Evolutionary conservation across 2,113 vertebrate species (phyloP).

Genomic region (Dicerorhinus sumatrensis): DNA sequence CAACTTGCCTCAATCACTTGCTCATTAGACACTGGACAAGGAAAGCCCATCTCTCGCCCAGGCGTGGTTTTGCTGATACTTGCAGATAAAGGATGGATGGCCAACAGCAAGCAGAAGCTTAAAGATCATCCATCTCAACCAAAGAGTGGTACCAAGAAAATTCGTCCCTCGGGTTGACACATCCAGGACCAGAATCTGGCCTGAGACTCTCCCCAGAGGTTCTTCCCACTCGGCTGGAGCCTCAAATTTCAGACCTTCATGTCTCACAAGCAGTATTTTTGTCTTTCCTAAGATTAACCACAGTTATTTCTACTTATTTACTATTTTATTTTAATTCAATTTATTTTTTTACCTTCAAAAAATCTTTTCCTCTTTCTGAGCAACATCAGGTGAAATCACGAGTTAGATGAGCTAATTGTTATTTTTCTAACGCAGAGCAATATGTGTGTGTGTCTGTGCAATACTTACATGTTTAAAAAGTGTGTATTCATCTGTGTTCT

Average conservation of each 20-base stretch:
- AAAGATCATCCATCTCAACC: neutral
- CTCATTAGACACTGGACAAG: neutral
- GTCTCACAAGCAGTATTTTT: neutral
- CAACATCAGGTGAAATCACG: neutral
- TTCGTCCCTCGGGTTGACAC: fast-evolving
- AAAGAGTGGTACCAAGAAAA: neutral
- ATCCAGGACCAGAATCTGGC: neutral
- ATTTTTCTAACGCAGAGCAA: neutral
- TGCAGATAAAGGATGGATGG: neutral
- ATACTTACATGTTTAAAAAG: neutral
- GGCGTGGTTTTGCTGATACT: neutral
- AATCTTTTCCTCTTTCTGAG: neutral
- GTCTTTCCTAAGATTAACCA: neutral
- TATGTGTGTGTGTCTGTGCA: fast-evolving
- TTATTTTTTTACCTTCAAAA: neutral
- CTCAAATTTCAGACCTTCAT: neutral
- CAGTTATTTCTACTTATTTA: neutral
- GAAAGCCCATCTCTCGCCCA: neutral
- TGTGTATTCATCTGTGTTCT: neutral
- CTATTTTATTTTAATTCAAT: neutral
- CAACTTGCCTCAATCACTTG: neutral
- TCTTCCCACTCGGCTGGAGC: neutral
- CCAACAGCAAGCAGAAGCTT: neutral
- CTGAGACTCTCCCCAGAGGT: neutral
- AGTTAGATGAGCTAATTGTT: neutral